phyloP scores from a whole-genome alignment of 2,888 invertebrate genomes.

The Himalopsyche japonica region DNA sequence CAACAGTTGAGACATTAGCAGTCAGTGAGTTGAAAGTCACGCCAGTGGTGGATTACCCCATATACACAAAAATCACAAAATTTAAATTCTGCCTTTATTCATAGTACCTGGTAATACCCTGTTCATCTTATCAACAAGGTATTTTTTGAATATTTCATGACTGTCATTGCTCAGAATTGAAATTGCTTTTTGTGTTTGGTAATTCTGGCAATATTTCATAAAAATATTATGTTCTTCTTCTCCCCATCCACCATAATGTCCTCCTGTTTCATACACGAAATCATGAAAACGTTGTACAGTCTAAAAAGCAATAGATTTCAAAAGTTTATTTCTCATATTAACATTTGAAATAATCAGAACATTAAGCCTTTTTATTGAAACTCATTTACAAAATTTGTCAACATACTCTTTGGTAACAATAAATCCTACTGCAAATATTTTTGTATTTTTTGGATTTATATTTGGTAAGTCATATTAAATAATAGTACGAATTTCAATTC shows the following conservation, averaged over 20 bases:
- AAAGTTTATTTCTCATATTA: background rate
- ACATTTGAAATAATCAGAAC: too few species aligned
- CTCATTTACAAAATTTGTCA: too few species aligned
- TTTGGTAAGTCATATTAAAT: too few species aligned
- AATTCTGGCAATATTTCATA: conserved; percentile 46
- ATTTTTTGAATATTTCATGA: background rate
- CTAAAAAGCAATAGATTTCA: background rate
- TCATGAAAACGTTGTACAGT: conserved; percentile 60
- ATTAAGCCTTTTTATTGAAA: too few species aligned
- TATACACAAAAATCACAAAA: too few species aligned
- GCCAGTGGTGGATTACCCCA: too few species aligned
- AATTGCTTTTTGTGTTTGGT: background rate
- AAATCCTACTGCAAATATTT: too few species aligned
- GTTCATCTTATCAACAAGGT: background rate
- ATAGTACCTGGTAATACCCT: conserved; percentile 16
- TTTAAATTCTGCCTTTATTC: background rate
- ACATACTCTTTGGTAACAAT: too few species aligned
- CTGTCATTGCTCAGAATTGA: background rate
- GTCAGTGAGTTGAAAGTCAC: too few species aligned
- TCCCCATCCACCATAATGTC: conserved; percentile 62
- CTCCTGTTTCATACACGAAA: conserved; percentile 55
- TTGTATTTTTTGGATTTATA: too few species aligned
- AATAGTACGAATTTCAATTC: too few species aligned
- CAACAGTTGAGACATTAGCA: too few species aligned
- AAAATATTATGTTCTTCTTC: conserved; percentile 62